phyloP scores from a whole-genome alignment of 1,140 invertebrate genomes.

The Ceratina calcarata region DNA sequence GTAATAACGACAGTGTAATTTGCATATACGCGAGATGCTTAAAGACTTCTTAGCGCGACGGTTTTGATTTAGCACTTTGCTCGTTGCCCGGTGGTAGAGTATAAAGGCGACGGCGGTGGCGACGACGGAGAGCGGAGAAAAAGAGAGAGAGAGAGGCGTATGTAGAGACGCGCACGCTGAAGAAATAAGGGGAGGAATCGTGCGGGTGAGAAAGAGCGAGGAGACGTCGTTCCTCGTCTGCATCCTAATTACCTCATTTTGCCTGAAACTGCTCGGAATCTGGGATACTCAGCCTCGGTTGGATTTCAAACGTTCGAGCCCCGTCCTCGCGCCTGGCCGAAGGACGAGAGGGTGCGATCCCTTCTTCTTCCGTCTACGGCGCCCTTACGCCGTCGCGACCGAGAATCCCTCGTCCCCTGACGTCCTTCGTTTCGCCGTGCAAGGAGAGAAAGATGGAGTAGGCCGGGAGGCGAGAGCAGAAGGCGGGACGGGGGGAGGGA shows the following conservation, averaged over 20 bases:
- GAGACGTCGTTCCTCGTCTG: slow-evolving; percentile 70
- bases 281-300: slow-evolving; percentile 62
- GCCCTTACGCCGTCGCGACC: too few relatives aligned
- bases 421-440: background rate
- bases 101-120: background rate
- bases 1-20: slow-evolving; percentile 53
- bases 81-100: slow-evolving; percentile 38
- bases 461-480: slow-evolving; percentile 22
- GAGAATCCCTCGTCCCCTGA: too few relatives aligned
- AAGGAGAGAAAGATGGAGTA: slow-evolving; percentile 59
- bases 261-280: slow-evolving; percentile 75
- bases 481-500: background rate
- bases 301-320: slow-evolving; percentile 50
- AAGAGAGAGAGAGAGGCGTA: background rate
- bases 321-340: slow-evolving; percentile 44
- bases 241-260: slow-evolving; percentile 80
- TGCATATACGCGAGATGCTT: slow-evolving; percentile 71
- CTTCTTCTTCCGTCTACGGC: background rate
- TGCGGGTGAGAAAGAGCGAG: background rate
- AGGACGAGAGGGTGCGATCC: slow-evolving; percentile 44
- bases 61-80: slow-evolving; percentile 73
- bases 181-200: background rate
- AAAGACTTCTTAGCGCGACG: slow-evolving; percentile 73
- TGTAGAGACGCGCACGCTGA: background rate
- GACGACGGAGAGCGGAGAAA: background rate